A percentile compares a stretch with the other conserved stretches of the same genome.
These are phyloP conservation scores for Proisotoma minuta DNA, from an alignment of 2,888 invertebrate species.

Conservation along the genomic window DNA sequence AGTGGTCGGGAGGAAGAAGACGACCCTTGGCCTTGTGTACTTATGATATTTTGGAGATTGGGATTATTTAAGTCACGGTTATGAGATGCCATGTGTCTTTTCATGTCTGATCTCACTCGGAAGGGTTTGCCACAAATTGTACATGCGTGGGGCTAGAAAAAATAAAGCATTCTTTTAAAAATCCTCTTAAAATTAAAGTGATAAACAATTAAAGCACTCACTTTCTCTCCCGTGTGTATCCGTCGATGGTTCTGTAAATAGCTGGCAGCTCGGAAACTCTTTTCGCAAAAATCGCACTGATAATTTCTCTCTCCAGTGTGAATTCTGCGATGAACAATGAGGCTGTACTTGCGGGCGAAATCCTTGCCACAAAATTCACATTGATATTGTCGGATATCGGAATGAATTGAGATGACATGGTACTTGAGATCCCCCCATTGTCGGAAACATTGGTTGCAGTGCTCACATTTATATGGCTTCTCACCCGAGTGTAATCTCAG, in stretches of 20 bases:
- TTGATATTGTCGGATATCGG: slow-evolving; percentile 72
- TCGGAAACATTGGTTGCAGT: slow-evolving; percentile 71
- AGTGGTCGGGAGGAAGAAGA: not conserved
- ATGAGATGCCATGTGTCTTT: slow-evolving; percentile 72
- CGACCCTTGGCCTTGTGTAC: too few species aligned
- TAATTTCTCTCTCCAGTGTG: slow-evolving; percentile 84
- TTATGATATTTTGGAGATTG: not conserved
- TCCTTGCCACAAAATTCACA: slow-evolving; percentile 76
- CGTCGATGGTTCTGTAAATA: slow-evolving; percentile 77
- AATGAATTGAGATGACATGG: slow-evolving; percentile 76
- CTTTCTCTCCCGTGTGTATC: slow-evolving; percentile 70
- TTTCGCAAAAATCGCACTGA: slow-evolving; percentile 76
- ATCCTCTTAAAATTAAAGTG: too few species aligned
- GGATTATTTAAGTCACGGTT: slow-evolving; percentile 47
- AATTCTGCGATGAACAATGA: slow-evolving; percentile 77
- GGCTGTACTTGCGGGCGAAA: slow-evolving; percentile 79
- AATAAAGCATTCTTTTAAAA: too few species aligned
- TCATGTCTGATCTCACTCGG: slow-evolving; percentile 75
- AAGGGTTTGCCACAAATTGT: slow-evolving; percentile 72
- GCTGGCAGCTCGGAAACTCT: slow-evolving; percentile 78
- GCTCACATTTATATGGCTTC: slow-evolving; percentile 75
- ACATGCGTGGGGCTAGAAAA: slow-evolving; percentile 47
- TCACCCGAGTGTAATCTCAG: slow-evolving; percentile 75
- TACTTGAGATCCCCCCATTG: slow-evolving; percentile 87
- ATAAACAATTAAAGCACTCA: too few species aligned